A percentile compares a stretch with the other conserved stretches of the same genome.
phyloP scores from a whole-genome alignment of 2,888 invertebrate genomes.

The Lagria hirta region DNA sequence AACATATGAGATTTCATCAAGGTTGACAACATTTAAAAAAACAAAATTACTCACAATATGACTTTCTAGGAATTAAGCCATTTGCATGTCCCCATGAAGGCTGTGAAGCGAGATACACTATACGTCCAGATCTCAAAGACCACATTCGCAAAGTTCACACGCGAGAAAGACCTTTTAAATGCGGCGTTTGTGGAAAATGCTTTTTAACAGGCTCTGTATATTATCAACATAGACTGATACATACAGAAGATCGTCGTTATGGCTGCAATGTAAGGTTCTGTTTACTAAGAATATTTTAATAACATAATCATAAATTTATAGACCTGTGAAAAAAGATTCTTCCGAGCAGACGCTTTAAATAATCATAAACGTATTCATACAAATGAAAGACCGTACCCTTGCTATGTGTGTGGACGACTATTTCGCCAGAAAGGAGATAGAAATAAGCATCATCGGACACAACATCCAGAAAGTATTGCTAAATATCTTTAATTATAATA shows the following conservation, averaged over 20 bases:
- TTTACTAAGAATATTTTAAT: not conserved
- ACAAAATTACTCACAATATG: slow-evolving; percentile 1
- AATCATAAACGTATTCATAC: slow-evolving; percentile 66
- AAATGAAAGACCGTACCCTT: slow-evolving; percentile 60
- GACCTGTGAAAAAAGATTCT: slow-evolving; percentile 63
- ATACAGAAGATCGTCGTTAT: slow-evolving; percentile 64
- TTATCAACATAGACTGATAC: slow-evolving; percentile 65
- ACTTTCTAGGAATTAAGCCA: slow-evolving; percentile 60
- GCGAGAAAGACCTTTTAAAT: slow-evolving; percentile 64
- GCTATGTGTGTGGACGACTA: slow-evolving; percentile 56
- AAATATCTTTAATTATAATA: too few species aligned
- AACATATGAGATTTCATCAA: slow-evolving; percentile 66
- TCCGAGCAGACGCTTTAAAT: slow-evolving; percentile 65
- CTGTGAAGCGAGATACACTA: slow-evolving; percentile 63
- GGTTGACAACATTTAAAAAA: slow-evolving; percentile 49
- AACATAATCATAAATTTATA: slow-evolving; percentile 33
- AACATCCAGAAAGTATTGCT: slow-evolving; percentile 52
- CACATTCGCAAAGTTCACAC: slow-evolving; percentile 66
- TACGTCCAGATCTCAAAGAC: slow-evolving; percentile 64
- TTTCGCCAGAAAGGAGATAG: slow-evolving; percentile 62
- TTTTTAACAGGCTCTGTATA: slow-evolving; percentile 66
- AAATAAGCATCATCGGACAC: slow-evolving; percentile 60
- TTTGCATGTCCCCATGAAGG: slow-evolving; percentile 63
- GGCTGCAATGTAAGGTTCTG: slow-evolving; percentile 62
- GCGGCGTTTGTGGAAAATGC: slow-evolving; percentile 62